Evolutionary conservation across 2,888 invertebrate species (phyloP).

Genomic region (Phorcus lineatus): DNA sequence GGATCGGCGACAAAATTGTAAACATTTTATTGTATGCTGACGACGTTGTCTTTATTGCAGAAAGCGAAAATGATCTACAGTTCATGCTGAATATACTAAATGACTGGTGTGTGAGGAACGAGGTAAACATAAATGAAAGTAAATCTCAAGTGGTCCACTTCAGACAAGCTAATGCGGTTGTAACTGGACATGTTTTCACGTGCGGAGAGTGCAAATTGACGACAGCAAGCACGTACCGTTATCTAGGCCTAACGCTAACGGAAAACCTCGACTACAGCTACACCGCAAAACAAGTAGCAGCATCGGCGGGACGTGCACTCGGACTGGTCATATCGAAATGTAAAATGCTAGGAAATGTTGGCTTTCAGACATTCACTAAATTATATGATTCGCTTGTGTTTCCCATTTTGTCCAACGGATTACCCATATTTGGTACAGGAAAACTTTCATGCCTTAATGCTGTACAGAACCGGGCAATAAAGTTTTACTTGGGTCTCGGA

Average conservation of each 20-base stretch:
- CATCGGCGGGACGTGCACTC: background rate
- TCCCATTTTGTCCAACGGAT: constrained; percentile 10
- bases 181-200: no score
- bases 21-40: no score
- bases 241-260: background rate
- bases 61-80: no score
- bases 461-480: constrained; percentile 10
- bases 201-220: background rate
- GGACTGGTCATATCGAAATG: background rate
- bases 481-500: constrained; percentile 9
- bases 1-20: no score
- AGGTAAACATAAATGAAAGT: no score
- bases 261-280: background rate
- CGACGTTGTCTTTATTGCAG: no score
- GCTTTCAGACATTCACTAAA: constrained; percentile 22
- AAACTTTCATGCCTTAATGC: constrained; percentile 15
- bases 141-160: no score
- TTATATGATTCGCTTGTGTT: constrained; percentile 14
- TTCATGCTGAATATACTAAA: no score
- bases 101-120: no score
- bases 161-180: no score
- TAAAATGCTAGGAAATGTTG: background rate
- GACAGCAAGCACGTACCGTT: background rate
- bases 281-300: background rate
- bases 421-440: constrained; percentile 21